These are phyloP conservation scores for Rhodophaea formosa DNA, from an alignment of 2,888 invertebrate species.

Conservation along the genomic window DNA sequence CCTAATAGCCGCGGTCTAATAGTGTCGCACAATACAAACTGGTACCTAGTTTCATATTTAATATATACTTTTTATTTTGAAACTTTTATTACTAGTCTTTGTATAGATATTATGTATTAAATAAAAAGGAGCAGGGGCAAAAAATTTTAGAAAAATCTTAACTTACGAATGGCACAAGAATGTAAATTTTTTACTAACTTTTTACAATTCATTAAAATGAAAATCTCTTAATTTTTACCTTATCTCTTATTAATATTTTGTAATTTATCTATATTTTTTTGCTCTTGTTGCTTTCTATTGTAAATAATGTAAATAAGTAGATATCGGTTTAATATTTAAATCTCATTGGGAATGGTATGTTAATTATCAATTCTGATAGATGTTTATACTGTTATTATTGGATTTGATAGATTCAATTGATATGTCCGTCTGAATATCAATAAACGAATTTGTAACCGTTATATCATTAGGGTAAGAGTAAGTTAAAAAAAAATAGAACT, in stretches of 20 bases:
- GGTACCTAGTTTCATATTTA: slow-evolving; percentile 31
- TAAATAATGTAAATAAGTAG: slow-evolving; percentile 47
- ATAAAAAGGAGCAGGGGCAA: not conserved
- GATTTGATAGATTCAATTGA: slow-evolving; percentile 72
- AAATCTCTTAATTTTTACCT: too few relatives aligned
- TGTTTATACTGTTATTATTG: slow-evolving; percentile 62
- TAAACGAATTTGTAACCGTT: slow-evolving; percentile 75
- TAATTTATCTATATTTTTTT: not conserved
- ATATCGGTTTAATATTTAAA: slow-evolving; percentile 38
- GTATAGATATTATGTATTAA: slow-evolving; percentile 47
- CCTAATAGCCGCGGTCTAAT: slow-evolving; percentile 32
- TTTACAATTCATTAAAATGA: too few relatives aligned
- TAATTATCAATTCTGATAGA: slow-evolving; percentile 55
- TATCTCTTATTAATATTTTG: not conserved
- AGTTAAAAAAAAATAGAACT: slow-evolving; percentile 44
- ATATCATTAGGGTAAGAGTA: slow-evolving; percentile 73
- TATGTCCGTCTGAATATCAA: slow-evolving; percentile 76
- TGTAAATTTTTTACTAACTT: too few relatives aligned
- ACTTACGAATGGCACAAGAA: too few relatives aligned
- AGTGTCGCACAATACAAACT: slow-evolving; percentile 35
- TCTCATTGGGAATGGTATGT: slow-evolving; percentile 40
- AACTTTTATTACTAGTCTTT: slow-evolving; percentile 59
- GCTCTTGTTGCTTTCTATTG: slow-evolving; percentile 47
- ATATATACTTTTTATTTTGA: slow-evolving; percentile 38
- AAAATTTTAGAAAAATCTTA: not conserved